phyloP scores from a whole-genome alignment of 2,888 invertebrate species.

The Tipula lateralis region DNA sequence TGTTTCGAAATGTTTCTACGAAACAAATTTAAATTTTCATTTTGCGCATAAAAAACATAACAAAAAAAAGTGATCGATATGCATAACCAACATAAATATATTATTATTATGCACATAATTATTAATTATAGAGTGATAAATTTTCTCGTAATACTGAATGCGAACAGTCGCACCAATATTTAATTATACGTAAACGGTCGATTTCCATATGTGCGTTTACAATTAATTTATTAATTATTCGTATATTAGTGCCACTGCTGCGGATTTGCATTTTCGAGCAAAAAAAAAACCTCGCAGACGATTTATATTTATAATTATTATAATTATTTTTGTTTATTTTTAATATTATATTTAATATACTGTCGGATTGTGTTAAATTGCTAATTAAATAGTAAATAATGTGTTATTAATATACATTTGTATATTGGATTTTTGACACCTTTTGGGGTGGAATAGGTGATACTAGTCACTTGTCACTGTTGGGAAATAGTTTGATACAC shows the following conservation, averaged over 20 bases:
- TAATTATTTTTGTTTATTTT: background rate
- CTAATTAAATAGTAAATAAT: background rate
- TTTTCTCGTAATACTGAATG: background rate
- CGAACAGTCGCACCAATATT: background rate
- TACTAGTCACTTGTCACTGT: background rate
- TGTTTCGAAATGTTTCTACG: background rate
- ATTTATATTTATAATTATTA: background rate
- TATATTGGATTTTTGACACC: background rate
- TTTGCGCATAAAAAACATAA: background rate
- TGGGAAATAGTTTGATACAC: background rate
- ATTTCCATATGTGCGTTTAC: background rate
- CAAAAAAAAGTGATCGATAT: background rate
- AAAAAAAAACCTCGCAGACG: background rate
- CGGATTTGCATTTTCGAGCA: background rate
- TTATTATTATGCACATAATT: background rate
- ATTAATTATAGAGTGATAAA: slow-evolving; percentile 11
- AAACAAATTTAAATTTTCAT: background rate
- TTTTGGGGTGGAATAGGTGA: background rate
- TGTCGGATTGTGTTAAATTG: background rate
- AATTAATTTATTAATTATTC: slow-evolving; percentile 11
- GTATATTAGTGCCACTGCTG: background rate
- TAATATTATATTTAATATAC: background rate
- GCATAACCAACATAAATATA: background rate
- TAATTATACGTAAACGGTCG: background rate
- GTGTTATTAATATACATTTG: background rate